phyloP scores from a whole-genome alignment of 2,797 vertebrate genomes.

The Malacoraja senta region DNA sequence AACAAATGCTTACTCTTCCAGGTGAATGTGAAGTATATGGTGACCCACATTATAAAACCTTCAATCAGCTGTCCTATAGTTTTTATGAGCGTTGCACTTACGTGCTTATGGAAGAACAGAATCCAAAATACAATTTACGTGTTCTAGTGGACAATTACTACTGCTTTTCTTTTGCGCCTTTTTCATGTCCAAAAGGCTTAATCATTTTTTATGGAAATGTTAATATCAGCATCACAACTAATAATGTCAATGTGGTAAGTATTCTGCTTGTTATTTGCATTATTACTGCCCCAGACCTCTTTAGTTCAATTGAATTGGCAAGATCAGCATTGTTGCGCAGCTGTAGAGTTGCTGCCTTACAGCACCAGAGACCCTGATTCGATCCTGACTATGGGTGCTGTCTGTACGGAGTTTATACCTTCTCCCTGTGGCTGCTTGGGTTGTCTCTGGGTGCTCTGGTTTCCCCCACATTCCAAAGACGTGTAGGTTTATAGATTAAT shows the following conservation, averaged over 20 bases:
- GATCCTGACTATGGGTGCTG: no score
- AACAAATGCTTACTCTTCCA: conserved; percentile 8
- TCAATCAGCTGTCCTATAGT: not conserved
- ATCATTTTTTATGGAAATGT: not conserved
- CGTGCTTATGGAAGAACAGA: not conserved
- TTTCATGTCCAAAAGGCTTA: not conserved
- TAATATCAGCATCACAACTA: not conserved
- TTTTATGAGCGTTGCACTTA: not conserved
- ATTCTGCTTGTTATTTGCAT: not conserved
- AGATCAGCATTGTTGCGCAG: not conserved
- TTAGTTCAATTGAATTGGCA: not conserved
- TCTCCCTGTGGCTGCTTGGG: no score
- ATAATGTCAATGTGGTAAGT: not conserved
- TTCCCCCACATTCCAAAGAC: no score
- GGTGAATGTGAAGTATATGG: not conserved
- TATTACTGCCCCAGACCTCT: not conserved
- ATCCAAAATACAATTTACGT: not conserved
- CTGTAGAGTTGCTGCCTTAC: no score
- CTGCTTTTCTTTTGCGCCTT: not conserved
- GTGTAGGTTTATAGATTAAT: no score
- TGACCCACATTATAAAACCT: not conserved
- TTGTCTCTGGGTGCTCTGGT: no score
- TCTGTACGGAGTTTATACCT: no score
- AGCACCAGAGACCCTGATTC: no score
- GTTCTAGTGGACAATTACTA: conserved; percentile 5